Evolutionary conservation across 2,888 invertebrate genomes (phyloP).

Genomic region (Venusia cambrica): DNA sequence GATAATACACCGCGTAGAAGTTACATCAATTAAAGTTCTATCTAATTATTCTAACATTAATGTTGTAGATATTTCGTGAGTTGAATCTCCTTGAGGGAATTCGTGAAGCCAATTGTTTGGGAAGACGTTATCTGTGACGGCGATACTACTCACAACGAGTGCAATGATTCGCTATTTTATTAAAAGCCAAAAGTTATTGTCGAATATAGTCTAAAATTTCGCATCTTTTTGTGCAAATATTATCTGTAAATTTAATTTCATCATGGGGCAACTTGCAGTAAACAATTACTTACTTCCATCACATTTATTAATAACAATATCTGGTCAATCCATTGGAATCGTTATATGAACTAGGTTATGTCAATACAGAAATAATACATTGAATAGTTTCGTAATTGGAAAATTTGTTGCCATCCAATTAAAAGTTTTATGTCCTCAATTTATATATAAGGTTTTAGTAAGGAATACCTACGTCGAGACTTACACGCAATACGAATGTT

Average conservation of each 20-base stretch:
- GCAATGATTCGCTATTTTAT: conserved; percentile 20
- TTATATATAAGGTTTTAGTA: conserved; percentile 45
- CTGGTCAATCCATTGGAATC: no score
- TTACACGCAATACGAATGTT: conserved; percentile 50
- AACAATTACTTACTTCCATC: conserved; percentile 22
- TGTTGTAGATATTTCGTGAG: conserved; percentile 29
- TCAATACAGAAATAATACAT: no score
- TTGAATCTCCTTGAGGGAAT: conserved; percentile 38
- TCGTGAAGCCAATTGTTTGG: conserved; percentile 57
- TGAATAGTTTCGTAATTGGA: no score
- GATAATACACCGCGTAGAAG: conserved; percentile 42
- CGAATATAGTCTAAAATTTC: conserved; percentile 75
- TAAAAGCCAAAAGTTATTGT: conserved; percentile 71
- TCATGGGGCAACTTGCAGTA: conserved; percentile 36
- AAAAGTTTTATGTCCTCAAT: conserved; percentile 30
- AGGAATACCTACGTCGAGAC: conserved; percentile 57
- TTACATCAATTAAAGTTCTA: conserved; percentile 52
- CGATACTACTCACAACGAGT: conserved; percentile 7
- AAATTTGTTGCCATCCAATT: no score
- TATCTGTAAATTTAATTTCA: conserved; percentile 34
- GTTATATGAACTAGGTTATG: no score
- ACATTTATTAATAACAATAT: no score
- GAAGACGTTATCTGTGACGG: conserved; percentile 54
- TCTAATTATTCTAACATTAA: conserved; percentile 40
- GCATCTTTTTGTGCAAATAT: conserved; percentile 55